Evolutionary conservation across 30 jellyfish, hydroid and myxozoan genomes (phyloP), one percentile per base, ranked within the genome.

Genomic region (Mastigias papua): DNA sequence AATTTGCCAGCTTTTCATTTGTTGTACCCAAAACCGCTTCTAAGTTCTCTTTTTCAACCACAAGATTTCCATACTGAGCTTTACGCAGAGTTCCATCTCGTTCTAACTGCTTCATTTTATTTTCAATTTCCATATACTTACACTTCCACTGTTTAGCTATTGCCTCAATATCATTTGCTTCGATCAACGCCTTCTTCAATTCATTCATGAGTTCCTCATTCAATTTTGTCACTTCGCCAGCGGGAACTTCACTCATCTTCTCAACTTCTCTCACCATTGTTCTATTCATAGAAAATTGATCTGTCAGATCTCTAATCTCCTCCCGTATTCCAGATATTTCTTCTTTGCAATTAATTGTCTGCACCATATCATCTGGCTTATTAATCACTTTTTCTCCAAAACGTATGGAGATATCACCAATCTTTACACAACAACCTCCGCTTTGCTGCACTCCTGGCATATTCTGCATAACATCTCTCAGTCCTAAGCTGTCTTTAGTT

Each of bases 321-420:
- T 37, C 72, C 22, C n/a, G 20, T 6, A n/a, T n/a, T n/a, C n/a
- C n/a, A n/a, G n/a, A n/a, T n/a, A 73, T 48, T 21, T 73, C 84
- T 48, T 73, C 22, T 20, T 48, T 70, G 48, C 60, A 26, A 0
- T 48, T 70, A 69, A 20, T 28, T 31, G 20, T 28, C 0, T 6
- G 10, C 3, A 25, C 34, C 46, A 35, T 26, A 20, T 73, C 70
- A 26, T n/a, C 48, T 13, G 22, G 21, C 8, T 31, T 48, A 16
- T 23, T 48, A 17, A 20, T 15, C 28, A 26, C 69, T 8, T 48
- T 73, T n/a, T 73, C 84, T 4, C 42, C 70, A 21, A 73, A 32
- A 34, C 23, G 23, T 48, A 73, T 73, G 25, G 84, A 48, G 48
- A 73, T 50, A 34, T 73, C 84, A 21, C 84, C 70, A 20, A 48